phyloP scores from a whole-genome alignment of 2,888 invertebrate genomes.

The Eupelmus urozonus region DNA sequence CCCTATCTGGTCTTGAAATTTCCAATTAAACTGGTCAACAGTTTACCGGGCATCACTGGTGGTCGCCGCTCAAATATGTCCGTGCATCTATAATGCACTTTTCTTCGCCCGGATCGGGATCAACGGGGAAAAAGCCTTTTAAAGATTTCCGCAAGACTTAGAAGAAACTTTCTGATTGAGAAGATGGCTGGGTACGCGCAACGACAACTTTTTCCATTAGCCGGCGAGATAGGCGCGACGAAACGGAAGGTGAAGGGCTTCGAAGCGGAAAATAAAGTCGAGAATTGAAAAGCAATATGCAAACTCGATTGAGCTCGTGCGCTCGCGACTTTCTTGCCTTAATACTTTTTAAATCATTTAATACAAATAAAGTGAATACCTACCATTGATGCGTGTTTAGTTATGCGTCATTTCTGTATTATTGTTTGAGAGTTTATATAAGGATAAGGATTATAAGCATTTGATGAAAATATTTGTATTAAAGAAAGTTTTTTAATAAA shows the following conservation, averaged over 20 bases:
- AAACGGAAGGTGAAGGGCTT: constrained; percentile 8
- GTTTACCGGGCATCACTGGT: no score
- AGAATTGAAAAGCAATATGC: constrained; percentile 30
- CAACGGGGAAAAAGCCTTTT: neutral
- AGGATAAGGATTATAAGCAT: neutral
- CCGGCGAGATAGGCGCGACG: no score
- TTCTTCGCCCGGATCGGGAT: neutral
- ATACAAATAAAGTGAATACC: no score
- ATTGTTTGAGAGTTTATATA: neutral
- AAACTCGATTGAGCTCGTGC: neutral
- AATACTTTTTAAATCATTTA: no score
- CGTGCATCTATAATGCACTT: neutral
- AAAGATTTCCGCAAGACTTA: neutral
- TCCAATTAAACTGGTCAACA: constrained; percentile 6
- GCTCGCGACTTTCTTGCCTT: neutral
- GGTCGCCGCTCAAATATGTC: neutral
- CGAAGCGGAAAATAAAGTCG: constrained; percentile 31
- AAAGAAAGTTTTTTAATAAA: constrained; percentile 45
- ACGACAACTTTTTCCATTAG: constrained; percentile 44
- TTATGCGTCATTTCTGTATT: no score
- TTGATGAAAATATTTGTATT: constrained; percentile 22
- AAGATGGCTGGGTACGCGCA: neutral
- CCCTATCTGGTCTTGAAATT: neutral
- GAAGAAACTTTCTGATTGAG: constrained; percentile 25
- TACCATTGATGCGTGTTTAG: no score